Evolutionary conservation across 2,797 vertebrate genomes (phyloP), one percentile per base, ranked within the genome.

Genomic region (Phrynocephalus guinanensis): DNA sequence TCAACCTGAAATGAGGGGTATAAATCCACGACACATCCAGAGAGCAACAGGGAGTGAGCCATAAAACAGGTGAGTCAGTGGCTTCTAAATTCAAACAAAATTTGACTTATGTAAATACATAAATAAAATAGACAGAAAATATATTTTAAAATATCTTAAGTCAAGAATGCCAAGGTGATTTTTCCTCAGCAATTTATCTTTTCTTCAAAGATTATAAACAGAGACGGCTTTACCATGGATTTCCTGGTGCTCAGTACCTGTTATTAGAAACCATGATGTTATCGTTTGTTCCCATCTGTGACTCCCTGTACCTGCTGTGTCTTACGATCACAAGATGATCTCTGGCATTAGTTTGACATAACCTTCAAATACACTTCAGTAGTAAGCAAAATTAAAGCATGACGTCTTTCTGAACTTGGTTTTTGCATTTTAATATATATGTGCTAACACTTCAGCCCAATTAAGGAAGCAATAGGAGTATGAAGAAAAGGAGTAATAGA

Each of bases 341-440:
- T 75, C 87, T 15, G 78, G 76, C 26, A 67, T 70, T 84, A 84
- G 7, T 83, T 91, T 73, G 30, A 86, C 38, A 56, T 80, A 67
- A 89, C 88, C 78, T 83, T 83, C 89, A 90, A 78, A 82, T 84
- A 81, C 70, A 76, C 72, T 38, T 84, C 70, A 84, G 50, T 67
- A 86, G 20, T 73, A 91, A 87, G 33, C 16, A n/a, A 88, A 22
- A 86, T 80, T 88, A 86, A 52, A 22, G n/a, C 68, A 79, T 44
- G 24, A 68, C 20, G 56, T 73, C 70, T 76, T 79, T 73, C 13
- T 79, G 66, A 68, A 87, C 5, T 11, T 56, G 44, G 71, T 0
- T 84, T 0, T 84, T 67, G 63, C n/a, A 2, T 28, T 84, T 84
- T 20, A 60, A n/a, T 86, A 87, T 79, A 83, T 73, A n/a, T n/a